Evolutionary conservation across 2,113 vertebrate species (phyloP).

Genomic region (Campylorhamphus procurvoides): DNA sequence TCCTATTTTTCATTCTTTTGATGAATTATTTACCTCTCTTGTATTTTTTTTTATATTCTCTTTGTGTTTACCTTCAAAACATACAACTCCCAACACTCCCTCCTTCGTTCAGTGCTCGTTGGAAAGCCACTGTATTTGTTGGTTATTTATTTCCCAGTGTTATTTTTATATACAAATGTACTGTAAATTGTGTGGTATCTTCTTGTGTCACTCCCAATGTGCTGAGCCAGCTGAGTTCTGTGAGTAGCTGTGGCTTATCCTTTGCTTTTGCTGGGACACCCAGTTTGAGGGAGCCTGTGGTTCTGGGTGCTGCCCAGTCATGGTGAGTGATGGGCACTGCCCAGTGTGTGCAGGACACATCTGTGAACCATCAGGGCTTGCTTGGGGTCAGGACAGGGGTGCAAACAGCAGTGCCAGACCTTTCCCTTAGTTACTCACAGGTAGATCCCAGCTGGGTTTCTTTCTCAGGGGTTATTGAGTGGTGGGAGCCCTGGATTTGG

Average conservation of each 20-base stretch:
- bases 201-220: not conserved
- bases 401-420: not conserved
- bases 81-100: not conserved
- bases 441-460: not conserved
- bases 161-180: not conserved
- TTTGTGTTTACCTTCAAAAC: slow-evolving; percentile 48
- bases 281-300: rapidly evolving
- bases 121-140: not conserved
- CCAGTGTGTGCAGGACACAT: not conserved
- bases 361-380: not conserved
- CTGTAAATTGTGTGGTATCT: not conserved
- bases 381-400: not conserved
- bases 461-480: not conserved
- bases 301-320: not conserved
- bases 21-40: slow-evolving; percentile 50
- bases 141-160: not conserved
- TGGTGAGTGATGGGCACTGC: not conserved
- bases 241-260: not conserved
- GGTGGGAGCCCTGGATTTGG: not conserved
- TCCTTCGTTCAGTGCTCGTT: rapidly evolving
- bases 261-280: not conserved
- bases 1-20: slow-evolving; percentile 9
- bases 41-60: not conserved
- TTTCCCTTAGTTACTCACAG: not conserved
- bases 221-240: not conserved